Evolutionary conservation across 2,797 vertebrate species (phyloP).

Genomic region (Micropoecilia bifurca): DNA sequence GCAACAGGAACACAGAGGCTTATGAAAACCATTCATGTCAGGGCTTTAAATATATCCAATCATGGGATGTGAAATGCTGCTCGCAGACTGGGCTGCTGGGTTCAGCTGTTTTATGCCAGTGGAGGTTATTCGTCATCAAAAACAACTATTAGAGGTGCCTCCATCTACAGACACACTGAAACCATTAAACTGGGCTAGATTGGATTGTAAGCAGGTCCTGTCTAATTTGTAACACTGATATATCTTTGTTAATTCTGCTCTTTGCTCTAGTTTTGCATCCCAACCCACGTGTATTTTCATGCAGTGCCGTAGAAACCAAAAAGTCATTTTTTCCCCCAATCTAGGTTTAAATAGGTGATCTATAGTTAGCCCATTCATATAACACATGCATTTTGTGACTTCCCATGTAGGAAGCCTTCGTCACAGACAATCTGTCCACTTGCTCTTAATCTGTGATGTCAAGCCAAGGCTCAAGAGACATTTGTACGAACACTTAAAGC

Average conservation of each 20-base stretch:
- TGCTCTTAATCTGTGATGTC: slow-evolving; percentile 66
- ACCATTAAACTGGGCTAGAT: slow-evolving; percentile 39
- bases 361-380: background rate
- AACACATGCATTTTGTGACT: background rate
- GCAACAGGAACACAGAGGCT: slow-evolving; percentile 20
- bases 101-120: slow-evolving; percentile 41
- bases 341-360: background rate
- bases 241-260: background rate
- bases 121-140: slow-evolving; percentile 23
- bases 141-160: background rate
- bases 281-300: background rate
- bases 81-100: slow-evolving; percentile 17
- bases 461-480: slow-evolving; percentile 43
- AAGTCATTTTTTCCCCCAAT: background rate
- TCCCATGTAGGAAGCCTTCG: slow-evolving; percentile 10
- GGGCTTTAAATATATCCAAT: slow-evolving; percentile 33
- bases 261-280: background rate
- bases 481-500: slow-evolving; percentile 31
- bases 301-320: background rate
- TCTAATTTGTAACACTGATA: background rate
- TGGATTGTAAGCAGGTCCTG: background rate
- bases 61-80: slow-evolving; percentile 66
- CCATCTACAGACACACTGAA: slow-evolving; percentile 27
- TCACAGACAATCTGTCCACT: slow-evolving; percentile 43
- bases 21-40: slow-evolving; percentile 44